A percentile compares a stretch with the other conserved stretches of the same genome.
These are phyloP conservation scores for Erinaceus europaeus DNA, from an alignment of 2,113 vertebrate genomes.

Conservation along the genomic window DNA sequence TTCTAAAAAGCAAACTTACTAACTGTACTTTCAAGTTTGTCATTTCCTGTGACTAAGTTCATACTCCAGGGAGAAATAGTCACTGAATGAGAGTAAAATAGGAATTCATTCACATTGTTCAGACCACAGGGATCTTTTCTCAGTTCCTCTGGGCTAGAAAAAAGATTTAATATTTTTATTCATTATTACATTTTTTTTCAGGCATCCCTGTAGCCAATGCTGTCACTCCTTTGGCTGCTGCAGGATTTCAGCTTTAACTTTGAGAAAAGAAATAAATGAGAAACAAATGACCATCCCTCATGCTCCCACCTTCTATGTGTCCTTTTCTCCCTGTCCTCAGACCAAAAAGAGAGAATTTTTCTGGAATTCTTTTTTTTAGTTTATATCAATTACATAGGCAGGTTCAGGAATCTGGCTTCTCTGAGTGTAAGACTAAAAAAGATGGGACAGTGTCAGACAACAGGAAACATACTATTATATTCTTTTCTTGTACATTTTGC, in stretches of 20 bases:
- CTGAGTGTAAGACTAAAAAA: neutral
- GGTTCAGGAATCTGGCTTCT: neutral
- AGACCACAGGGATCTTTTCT: neutral
- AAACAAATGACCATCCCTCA: too few species aligned
- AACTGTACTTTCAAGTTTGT: neutral
- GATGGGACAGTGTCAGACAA: neutral
- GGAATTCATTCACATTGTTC: neutral
- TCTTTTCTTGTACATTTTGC: neutral
- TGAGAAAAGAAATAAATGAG: too few species aligned
- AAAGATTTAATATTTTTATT: neutral
- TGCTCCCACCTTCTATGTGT: fast-evolving
- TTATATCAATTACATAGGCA: neutral
- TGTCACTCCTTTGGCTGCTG: fast-evolving
- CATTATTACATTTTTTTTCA: neutral
- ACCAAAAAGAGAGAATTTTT: neutral
- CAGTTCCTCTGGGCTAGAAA: neutral
- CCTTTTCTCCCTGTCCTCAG: neutral
- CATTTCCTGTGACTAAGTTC: neutral
- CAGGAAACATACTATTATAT: fast-evolving
- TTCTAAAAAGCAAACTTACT: neutral
- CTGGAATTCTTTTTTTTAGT: neutral
- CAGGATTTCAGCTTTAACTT: neutral
- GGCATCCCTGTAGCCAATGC: neutral
- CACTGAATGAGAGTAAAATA: neutral
- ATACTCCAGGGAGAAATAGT: neutral